A percentile compares a stretch with the other conserved stretches of the same genome.
Conservation (phyloP, 2,888 invertebrate genomes). For the Mythimna impura region DNA sequence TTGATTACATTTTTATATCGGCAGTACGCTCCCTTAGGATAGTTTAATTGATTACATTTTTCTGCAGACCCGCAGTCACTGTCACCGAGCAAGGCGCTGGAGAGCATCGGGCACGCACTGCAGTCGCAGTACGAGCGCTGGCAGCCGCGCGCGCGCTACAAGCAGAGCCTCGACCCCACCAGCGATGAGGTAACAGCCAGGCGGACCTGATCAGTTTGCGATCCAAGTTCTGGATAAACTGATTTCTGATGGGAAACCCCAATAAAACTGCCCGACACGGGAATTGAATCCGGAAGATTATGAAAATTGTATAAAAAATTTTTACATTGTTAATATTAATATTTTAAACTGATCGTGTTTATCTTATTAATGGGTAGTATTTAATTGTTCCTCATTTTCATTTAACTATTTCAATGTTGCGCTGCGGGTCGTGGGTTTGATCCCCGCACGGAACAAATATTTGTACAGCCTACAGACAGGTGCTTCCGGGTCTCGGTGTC, state of each 20-base stretch:
- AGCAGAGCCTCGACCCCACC: constrained; percentile 99
- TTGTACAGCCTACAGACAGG: no score
- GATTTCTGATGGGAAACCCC: neutral
- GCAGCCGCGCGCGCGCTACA: constrained; percentile 99
- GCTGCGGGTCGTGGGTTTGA: no score
- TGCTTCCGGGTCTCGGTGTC: no score
- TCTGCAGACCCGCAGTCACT: constrained; percentile 95
- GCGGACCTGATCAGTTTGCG: neutral
- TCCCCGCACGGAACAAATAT: no score
- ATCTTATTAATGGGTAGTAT: no score
- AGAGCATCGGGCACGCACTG: constrained; percentile 96
- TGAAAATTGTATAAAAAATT: no score
- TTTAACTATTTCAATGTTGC: no score
- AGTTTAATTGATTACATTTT: neutral
- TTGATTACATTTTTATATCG: no score
- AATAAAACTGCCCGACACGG: neutral
- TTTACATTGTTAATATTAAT: no score
- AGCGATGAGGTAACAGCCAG: constrained; percentile 93
- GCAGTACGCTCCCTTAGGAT: no score
- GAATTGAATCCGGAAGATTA: neutral
- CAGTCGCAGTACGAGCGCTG: constrained; percentile 99
- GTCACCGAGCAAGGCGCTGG: constrained; percentile 97
- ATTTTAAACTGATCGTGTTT: no score
- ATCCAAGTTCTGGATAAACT: neutral
- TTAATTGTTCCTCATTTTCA: no score